phyloP scores from a whole-genome alignment of 2,888 invertebrate genomes.

The Belgica antarctica region DNA sequence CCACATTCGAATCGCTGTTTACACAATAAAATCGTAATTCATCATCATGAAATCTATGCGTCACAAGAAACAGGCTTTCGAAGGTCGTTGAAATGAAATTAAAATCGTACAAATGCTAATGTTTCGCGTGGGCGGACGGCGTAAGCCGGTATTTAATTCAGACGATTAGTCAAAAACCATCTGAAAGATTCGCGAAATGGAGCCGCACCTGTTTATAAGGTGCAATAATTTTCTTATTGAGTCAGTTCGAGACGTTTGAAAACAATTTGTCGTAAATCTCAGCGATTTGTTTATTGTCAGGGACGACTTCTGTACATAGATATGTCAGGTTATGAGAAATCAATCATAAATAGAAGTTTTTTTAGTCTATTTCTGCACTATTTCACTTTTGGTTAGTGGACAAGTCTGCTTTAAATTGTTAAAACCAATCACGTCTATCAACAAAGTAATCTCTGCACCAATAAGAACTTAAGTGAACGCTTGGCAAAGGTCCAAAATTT shows the following conservation, averaged over 20 bases:
- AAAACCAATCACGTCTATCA: no score
- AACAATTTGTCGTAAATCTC: neutral
- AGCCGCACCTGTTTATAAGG: neutral
- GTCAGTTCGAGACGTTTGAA: neutral
- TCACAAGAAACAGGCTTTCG: neutral
- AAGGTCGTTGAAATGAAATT: constrained; percentile 29
- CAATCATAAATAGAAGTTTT: no score
- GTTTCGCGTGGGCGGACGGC: constrained; percentile 2
- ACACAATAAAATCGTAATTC: neutral
- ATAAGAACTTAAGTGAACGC: no score
- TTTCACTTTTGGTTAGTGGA: no score
- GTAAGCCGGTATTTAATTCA: neutral
- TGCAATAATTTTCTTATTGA: constrained; percentile 7
- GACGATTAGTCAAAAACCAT: neutral
- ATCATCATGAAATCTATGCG: neutral
- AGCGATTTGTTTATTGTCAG: constrained; percentile 4
- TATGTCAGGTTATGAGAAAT: no score
- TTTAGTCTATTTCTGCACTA: no score
- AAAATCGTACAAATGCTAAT: neutral
- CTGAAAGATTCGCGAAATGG: neutral
- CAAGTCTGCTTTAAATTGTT: no score
- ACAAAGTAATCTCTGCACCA: no score
- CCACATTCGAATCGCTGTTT: neutral
- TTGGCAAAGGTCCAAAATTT: no score
- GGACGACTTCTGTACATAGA: no score